A percentile compares a stretch with the other conserved stretches of the same genome.
phyloP scores from a whole-genome alignment of 1,140 invertebrate species.

The Papilio glaucus region DNA sequence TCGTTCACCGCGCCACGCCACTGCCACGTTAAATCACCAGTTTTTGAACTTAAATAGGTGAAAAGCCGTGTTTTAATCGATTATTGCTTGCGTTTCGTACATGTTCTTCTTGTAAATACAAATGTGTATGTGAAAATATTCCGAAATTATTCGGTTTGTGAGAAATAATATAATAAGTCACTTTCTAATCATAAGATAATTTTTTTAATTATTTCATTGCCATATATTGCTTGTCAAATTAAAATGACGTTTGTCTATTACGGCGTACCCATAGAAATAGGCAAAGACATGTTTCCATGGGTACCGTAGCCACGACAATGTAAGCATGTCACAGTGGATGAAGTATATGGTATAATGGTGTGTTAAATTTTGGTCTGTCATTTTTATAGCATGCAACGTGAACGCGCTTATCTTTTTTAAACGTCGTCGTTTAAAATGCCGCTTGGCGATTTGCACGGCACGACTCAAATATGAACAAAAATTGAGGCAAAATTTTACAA shows the following conservation, averaged over 20 bases:
- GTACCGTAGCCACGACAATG: conserved; percentile 3
- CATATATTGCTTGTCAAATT: background rate
- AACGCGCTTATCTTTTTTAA: conserved; percentile 11
- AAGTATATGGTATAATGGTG: background rate
- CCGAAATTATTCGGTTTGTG: too few relatives aligned
- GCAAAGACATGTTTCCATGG: background rate
- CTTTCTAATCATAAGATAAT: too few relatives aligned
- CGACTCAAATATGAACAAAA: conserved; percentile 31
- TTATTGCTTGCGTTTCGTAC: background rate
- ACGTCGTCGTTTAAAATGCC: conserved; percentile 23
- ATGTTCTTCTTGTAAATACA: too few relatives aligned
- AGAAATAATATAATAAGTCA: too few relatives aligned
- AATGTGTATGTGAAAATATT: background rate
- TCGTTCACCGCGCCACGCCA: conserved; percentile 73
- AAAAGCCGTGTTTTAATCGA: conserved; percentile 49
- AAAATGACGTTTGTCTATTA: background rate
- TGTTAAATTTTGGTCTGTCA: conserved; percentile 30
- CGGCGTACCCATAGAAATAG: background rate
- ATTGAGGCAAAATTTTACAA: conserved; percentile 26
- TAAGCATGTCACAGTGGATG: background rate
- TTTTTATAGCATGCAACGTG: conserved; percentile 30
- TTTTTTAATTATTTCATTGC: too few relatives aligned
- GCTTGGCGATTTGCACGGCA: conserved; percentile 10
- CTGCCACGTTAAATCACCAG: conserved; percentile 56
- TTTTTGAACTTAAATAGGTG: conserved; percentile 51